Evolutionary conservation across 2,797 vertebrate species (phyloP).

Genomic region (Atherinosoma microstoma): DNA sequence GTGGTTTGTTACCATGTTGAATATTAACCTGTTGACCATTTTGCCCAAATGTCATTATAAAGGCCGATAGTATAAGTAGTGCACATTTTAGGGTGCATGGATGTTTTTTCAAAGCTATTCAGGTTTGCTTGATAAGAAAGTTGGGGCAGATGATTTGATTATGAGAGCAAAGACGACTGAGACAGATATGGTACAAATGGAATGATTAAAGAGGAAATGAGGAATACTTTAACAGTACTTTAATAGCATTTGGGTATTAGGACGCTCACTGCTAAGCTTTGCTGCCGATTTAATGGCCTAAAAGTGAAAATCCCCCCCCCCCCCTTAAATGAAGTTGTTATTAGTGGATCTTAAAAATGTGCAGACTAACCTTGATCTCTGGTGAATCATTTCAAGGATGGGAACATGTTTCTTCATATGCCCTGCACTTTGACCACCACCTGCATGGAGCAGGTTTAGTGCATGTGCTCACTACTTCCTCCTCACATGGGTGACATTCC

Average conservation of each 20-base stretch:
- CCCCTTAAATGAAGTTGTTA: not conserved
- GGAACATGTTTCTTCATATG: not conserved
- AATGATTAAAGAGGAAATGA: not conserved
- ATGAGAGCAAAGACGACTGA: conserved; percentile 20
- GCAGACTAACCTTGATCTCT: not conserved
- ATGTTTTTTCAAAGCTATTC: not conserved
- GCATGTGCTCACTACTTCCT: conserved; percentile 1
- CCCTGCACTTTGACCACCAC: conserved; percentile 5
- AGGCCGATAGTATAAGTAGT: conserved; percentile 13
- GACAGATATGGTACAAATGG: not conserved
- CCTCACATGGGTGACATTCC: conserved; percentile 33
- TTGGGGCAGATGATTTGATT: conserved; percentile 19
- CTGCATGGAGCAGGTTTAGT: conserved; percentile 3
- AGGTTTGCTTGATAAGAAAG: conserved; percentile 22
- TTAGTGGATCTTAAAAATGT: not conserved
- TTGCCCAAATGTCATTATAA: not conserved
- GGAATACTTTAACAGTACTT: not conserved
- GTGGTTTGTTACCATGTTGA: not conserved
- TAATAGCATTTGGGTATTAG: not conserved
- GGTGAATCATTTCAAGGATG: not conserved
- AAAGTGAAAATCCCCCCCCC: not conserved
- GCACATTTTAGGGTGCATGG: not conserved
- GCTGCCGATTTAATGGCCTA: not conserved
- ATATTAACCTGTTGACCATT: not conserved
- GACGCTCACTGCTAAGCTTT: not conserved